Evolutionary conservation across 2,888 invertebrate species (phyloP).

Genomic region (Elmis aenea): DNA sequence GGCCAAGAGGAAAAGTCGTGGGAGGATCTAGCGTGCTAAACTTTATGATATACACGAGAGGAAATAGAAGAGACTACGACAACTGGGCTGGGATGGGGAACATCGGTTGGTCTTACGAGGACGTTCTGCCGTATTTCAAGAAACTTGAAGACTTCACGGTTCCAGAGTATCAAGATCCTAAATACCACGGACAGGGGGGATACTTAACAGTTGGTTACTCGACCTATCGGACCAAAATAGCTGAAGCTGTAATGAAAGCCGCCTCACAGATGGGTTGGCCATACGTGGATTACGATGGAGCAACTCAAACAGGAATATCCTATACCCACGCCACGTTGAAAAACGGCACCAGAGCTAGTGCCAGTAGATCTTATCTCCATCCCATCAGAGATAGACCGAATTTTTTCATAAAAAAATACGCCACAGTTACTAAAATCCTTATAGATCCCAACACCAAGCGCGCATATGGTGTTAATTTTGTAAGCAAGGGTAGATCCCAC

Average conservation of each 20-base stretch:
- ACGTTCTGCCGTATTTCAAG: slow-evolving; percentile 50
- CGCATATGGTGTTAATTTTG: slow-evolving; percentile 62
- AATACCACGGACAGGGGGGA: slow-evolving; percentile 53
- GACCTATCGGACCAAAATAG: slow-evolving; percentile 54
- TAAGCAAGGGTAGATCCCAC: slow-evolving; percentile 53
- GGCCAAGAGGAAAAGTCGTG: slow-evolving; percentile 52
- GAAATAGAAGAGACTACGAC: too few relatives aligned
- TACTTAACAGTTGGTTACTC: slow-evolving; percentile 54
- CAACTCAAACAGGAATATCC: background rate
- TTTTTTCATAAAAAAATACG: slow-evolving; percentile 61
- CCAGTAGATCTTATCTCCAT: too few relatives aligned
- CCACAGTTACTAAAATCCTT: slow-evolving; percentile 59
- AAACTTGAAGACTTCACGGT: slow-evolving; percentile 24
- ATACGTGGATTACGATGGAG: slow-evolving; percentile 1
- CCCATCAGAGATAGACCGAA: slow-evolving; percentile 59
- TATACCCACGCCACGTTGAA: background rate
- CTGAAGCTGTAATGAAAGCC: slow-evolving; percentile 54
- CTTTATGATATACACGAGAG: slow-evolving; percentile 87
- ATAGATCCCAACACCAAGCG: slow-evolving; percentile 55
- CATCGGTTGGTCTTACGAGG: too few relatives aligned
- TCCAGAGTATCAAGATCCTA: slow-evolving; percentile 58
- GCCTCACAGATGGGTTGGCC: background rate
- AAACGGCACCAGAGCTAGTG: slow-evolving; percentile 55
- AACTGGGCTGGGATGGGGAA: slow-evolving; percentile 77
- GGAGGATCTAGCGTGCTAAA: slow-evolving; percentile 86